phyloP scores from a whole-genome alignment of 23 tunicate genomes.

The Ascidia mentula region DNA sequence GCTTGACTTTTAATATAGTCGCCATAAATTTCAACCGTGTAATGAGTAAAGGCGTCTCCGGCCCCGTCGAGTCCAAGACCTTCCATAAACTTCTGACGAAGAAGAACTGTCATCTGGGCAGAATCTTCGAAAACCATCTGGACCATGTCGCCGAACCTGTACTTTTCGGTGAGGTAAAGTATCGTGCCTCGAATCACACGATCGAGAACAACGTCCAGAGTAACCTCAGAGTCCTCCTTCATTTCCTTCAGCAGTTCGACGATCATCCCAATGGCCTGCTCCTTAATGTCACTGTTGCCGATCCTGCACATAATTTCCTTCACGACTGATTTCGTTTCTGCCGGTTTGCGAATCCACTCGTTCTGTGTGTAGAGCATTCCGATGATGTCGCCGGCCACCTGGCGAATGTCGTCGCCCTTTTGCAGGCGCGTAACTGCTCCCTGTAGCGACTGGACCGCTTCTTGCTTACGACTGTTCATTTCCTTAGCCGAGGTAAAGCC shows the following conservation, averaged over 20 bases:
- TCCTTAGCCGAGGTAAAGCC: background rate
- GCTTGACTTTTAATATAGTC: constrained; percentile 16
- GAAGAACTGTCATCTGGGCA: background rate
- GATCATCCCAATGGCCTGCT: constrained; percentile 17
- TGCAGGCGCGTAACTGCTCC: background rate
- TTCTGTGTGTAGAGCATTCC: background rate
- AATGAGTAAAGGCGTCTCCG: background rate
- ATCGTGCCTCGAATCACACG: constrained; percentile 5
- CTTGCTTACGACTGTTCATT: background rate
- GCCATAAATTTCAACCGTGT: background rate
- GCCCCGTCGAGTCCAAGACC: constrained; percentile 18
- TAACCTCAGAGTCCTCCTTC: background rate
- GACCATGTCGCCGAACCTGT: constrained; percentile 6
- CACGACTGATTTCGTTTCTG: constrained; percentile 4
- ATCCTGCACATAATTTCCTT: constrained; percentile 12
- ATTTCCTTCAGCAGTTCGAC: constrained; percentile 2
- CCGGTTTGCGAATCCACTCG: constrained; percentile 1
- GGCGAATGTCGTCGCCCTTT: constrained; percentile 9
- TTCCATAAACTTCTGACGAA: constrained; percentile 2
- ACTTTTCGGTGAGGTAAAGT: background rate
- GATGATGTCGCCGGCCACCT: constrained; percentile 14
- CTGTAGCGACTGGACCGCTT: background rate
- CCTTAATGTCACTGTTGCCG: background rate
- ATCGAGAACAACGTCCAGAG: background rate
- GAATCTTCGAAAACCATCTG: constrained; percentile 7